These are phyloP conservation scores for Toxotes chatareus DNA, from an alignment of 2,113 vertebrate species.

Conservation along the genomic window DNA sequence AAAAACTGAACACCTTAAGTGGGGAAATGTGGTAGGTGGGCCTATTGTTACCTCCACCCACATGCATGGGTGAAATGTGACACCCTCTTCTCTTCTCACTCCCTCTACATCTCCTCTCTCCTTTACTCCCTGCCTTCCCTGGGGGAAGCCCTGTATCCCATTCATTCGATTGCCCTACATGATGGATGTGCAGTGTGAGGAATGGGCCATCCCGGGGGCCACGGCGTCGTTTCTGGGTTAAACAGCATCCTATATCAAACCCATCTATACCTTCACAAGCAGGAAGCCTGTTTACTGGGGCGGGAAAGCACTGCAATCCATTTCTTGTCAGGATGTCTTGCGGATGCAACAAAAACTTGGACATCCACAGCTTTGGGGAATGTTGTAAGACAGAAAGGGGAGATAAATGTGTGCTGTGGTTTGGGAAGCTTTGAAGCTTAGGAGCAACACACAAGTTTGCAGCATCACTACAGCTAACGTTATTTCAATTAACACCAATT, in stretches of 20 bases:
- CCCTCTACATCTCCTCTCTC: slow-evolving; percentile 57
- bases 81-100: slow-evolving; percentile 66
- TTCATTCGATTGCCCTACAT: slow-evolving; percentile 77
- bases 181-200: slow-evolving; percentile 82
- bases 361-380: slow-evolving; percentile 51
- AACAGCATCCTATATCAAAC: slow-evolving; percentile 80
- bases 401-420: slow-evolving; percentile 56
- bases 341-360: slow-evolving; percentile 58
- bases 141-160: slow-evolving; percentile 74
- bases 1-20: slow-evolving; percentile 73
- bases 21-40: slow-evolving; percentile 70
- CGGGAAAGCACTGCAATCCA: slow-evolving; percentile 73
- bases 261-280: slow-evolving; percentile 78
- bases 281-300: slow-evolving; percentile 77
- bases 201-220: slow-evolving; percentile 71
- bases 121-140: slow-evolving; percentile 63
- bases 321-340: slow-evolving; percentile 75
- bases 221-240: slow-evolving; percentile 82
- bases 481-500: slow-evolving; percentile 8
- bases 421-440: slow-evolving; percentile 22
- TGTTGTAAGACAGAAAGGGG: slow-evolving; percentile 29
- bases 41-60: slow-evolving; percentile 72
- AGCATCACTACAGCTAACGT: not conserved
- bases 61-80: slow-evolving; percentile 68
- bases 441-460: not conserved